phyloP scores from a whole-genome alignment of 2,113 vertebrate genomes.

The Ceuthmochares aereus region DNA sequence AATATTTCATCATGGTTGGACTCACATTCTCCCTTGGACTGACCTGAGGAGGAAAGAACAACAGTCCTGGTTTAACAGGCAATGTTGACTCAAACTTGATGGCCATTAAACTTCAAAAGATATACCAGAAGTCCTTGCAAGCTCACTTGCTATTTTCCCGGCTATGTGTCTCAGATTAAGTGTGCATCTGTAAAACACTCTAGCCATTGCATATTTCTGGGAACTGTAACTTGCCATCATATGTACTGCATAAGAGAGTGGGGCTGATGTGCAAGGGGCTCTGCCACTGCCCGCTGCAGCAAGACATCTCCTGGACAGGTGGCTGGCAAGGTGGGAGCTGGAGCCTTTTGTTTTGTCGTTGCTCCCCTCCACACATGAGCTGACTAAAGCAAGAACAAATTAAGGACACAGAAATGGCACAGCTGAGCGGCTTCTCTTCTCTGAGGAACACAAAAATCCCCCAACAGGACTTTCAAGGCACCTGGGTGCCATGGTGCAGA shows the following conservation, averaged over 20 bases:
- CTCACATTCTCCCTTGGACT: background rate
- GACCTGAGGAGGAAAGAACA: background rate
- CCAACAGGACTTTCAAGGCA: background rate
- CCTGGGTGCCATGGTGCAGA: no score
- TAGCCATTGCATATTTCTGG: background rate
- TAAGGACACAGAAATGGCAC: fast-evolving
- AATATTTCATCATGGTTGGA: background rate
- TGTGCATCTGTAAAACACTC: background rate
- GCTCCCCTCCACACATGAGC: fast-evolving
- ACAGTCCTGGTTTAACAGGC: background rate
- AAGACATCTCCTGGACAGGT: background rate
- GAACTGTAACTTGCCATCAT: background rate
- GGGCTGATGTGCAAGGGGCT: background rate
- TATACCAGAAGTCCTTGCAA: fast-evolving
- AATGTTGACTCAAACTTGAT: no score
- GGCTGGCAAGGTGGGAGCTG: background rate
- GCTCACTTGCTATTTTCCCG: background rate
- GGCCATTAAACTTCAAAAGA: background rate
- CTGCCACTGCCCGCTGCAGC: fast-evolving
- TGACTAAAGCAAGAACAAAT: background rate
- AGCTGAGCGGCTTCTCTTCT: fast-evolving
- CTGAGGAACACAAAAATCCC: background rate
- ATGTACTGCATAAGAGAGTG: no score
- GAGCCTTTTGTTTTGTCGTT: fast-evolving
- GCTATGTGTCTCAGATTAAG: background rate